phyloP scores from a whole-genome alignment of 2,888 invertebrate genomes.

The Tricholauxania praeusta region DNA sequence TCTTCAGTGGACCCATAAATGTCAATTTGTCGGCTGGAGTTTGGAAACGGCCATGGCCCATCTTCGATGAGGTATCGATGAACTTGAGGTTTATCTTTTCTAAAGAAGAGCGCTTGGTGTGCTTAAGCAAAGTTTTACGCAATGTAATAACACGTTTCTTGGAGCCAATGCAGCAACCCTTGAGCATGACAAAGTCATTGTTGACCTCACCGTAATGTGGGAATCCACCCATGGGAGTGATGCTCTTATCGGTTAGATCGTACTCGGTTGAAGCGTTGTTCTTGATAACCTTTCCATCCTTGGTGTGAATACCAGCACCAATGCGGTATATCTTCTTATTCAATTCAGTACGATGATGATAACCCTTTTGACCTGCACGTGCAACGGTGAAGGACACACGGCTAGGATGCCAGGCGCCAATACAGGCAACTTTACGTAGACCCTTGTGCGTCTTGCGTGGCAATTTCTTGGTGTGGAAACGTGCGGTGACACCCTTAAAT shows the following conservation, averaged over 20 bases:
- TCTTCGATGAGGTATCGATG: conserved; percentile 99
- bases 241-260: conserved; percentile 71
- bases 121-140: conserved; percentile 74
- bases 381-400: conserved; percentile 99
- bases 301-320: conserved; percentile 85
- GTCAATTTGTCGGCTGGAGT: conserved; percentile 96
- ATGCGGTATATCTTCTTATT: conserved; percentile 99
- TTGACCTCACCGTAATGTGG: conserved; percentile 99
- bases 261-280: conserved; percentile 98
- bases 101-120: conserved; percentile 94
- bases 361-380: conserved; percentile 93
- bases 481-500: conserved; percentile 99
- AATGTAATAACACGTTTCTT: conserved; percentile 95
- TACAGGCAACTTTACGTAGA: conserved; percentile 99
- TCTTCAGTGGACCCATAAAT: conserved; percentile 97
- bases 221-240: conserved; percentile 99
- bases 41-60: conserved; percentile 99
- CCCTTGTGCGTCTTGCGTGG: conserved; percentile 99
- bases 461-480: conserved; percentile 99
- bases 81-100: conserved; percentile 99
- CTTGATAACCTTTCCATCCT: conserved; percentile 92
- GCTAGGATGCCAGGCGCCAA: conserved; percentile 99
- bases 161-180: conserved; percentile 87
- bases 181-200: conserved; percentile 98
- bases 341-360: conserved; percentile 99